Conservation (phyloP, 1,140 invertebrate genomes). For the Portunus trituberculatus region DNA sequence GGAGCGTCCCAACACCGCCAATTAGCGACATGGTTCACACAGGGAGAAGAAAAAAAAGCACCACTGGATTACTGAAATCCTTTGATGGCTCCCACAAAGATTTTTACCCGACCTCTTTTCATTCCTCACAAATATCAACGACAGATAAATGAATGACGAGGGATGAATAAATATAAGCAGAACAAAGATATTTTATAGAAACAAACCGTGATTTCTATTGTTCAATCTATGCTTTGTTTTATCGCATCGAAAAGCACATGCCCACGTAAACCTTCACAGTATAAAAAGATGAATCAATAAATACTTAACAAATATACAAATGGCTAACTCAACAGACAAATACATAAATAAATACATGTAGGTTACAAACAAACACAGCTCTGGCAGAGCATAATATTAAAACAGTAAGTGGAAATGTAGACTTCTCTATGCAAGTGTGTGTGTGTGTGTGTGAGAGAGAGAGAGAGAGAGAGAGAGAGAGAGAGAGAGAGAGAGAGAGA, state of each 20-base stretch:
- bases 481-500: slow-evolving; percentile 31
- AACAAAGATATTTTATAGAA: background rate
- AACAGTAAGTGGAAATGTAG: too few relatives aligned
- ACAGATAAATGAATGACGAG: background rate
- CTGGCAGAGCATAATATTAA: too few relatives aligned
- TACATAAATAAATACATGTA: too few relatives aligned
- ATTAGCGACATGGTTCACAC: slow-evolving; percentile 60
- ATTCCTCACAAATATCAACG: background rate
- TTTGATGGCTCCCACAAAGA: slow-evolving; percentile 58
- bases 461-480: background rate
- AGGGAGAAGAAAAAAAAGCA: slow-evolving; percentile 51
- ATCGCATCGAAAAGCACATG: too few relatives aligned
- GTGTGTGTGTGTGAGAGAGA: background rate
- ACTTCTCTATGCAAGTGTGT: too few relatives aligned
- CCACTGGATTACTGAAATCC: slow-evolving; percentile 65
- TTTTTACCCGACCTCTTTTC: slow-evolving; percentile 5
- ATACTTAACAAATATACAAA: too few relatives aligned
- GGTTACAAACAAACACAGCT: too few relatives aligned
- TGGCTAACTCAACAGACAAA: too few relatives aligned
- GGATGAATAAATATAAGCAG: background rate
- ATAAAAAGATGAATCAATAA: background rate
- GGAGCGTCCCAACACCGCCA: background rate
- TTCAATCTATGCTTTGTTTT: too few relatives aligned
- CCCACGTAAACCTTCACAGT: background rate
- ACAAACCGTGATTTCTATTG: background rate